A percentile compares a stretch with the other conserved stretches of the same genome.
phyloP scores from a whole-genome alignment of 2,113 vertebrate species.

The Pluvialis apricaria region DNA sequence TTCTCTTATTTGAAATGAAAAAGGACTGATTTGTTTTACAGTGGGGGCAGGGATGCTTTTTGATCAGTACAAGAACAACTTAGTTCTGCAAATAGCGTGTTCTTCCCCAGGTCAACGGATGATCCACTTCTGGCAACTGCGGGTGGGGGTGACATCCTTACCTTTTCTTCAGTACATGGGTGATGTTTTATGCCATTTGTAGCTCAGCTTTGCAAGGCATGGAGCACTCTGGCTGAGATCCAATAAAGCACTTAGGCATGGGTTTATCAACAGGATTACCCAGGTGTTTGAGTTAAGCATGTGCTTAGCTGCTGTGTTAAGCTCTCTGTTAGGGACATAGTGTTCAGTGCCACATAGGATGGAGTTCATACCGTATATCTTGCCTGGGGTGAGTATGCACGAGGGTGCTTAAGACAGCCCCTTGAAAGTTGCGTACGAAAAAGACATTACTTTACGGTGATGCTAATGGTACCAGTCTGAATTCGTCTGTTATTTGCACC shows the following conservation, averaged over 20 bases:
- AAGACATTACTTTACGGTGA: neutral
- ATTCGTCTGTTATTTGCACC: conserved; percentile 6
- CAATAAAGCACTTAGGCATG: conserved; percentile 59
- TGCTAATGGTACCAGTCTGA: neutral
- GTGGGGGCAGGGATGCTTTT: neutral
- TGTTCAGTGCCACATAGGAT: neutral
- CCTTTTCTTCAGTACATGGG: conserved; percentile 11
- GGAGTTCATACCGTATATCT: neutral
- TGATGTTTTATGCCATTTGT: conserved; percentile 46
- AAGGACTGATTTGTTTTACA: neutral
- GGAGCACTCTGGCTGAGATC: conserved; percentile 25
- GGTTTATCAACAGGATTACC: conserved; percentile 55
- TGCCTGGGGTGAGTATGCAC: neutral
- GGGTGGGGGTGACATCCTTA: conserved; percentile 55
- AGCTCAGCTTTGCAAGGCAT: conserved; percentile 29
- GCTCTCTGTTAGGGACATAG: neutral
- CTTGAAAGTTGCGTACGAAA: neutral
- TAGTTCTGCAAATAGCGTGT: fast-evolving
- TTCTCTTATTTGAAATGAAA: neutral
- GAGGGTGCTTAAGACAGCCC: neutral
- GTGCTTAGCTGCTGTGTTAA: conserved; percentile 2
- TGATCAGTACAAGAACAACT: neutral
- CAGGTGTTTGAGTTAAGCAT: conserved; percentile 59
- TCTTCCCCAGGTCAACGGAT: neutral
- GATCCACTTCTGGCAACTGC: neutral